Evolutionary conservation across 2,113 vertebrate species (phyloP), one percentile per base, ranked within the genome.

Genomic region (Silurus meridionalis): DNA sequence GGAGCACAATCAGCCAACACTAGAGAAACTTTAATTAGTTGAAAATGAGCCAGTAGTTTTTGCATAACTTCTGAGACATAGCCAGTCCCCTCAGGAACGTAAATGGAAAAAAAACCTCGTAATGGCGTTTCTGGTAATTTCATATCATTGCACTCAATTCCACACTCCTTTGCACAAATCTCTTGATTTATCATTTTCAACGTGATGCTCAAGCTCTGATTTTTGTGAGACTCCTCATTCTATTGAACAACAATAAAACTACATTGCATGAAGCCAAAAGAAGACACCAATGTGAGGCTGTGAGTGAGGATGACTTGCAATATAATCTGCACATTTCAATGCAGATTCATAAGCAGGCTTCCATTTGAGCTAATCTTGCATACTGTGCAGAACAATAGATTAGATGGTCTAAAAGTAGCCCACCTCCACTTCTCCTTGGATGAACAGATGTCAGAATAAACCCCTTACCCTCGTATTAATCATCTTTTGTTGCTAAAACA

Each of bases 41-140:
- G 46, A 74, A 72, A 86, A 82, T 64, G 67, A 82, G 80, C 67
- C 79, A 82, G 80, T 61, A 21, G 53, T 53, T 86, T 86, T 53
- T 50, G 57, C 78, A 71, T 63, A 60, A n/a, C 55, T 58, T 57
- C 66, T 72, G 66, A 79, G 77, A 80, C 66, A 58, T 13, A 61
- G 46, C 48, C 58, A 72, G 50, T 25, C 50, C 52, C 83, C 61
- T 77, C 52, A 48, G 55, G 64, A 86, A 69, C 53, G 61, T 71
- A 37, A 37, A 37, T 1, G 46, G 9, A 17, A 23, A 53, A 71
- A 66, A 85, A 58, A 17, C n/a, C 53, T 52, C 50, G 84, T 86
- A 86, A 80, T 81, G 52, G 37, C 6, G 14, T 69, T 72, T 72
- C 8, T 6, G 7, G 5, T 55, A 60, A 74, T 50, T 55, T 3